Evolutionary conservation across 2,797 vertebrate species (phyloP).

Genomic region (Orientallactaga sibirica): DNA sequence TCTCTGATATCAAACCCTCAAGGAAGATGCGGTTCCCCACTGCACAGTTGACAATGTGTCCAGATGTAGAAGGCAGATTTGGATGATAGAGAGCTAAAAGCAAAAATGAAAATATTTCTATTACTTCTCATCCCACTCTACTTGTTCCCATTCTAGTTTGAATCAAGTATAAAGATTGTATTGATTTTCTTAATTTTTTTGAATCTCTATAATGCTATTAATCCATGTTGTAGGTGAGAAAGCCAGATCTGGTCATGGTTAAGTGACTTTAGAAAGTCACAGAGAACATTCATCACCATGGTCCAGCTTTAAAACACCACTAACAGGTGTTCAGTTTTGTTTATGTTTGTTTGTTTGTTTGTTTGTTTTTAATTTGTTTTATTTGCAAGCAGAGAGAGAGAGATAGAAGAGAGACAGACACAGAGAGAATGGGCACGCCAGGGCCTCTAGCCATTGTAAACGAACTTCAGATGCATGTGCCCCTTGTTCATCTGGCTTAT

Average conservation of each 20-base stretch:
- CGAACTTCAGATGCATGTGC: too few relatives aligned
- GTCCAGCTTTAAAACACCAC: conserved; percentile 27
- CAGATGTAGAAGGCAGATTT: background rate
- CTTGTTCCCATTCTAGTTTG: background rate
- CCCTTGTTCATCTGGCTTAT: too few relatives aligned
- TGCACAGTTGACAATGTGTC: background rate
- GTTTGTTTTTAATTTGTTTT: background rate
- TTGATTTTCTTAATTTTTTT: background rate
- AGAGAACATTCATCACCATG: background rate
- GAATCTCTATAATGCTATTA: background rate
- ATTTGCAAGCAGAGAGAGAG: too few relatives aligned
- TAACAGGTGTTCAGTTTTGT: background rate
- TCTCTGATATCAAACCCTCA: background rate
- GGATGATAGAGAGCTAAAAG: background rate
- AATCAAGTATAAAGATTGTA: background rate
- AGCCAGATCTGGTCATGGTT: background rate
- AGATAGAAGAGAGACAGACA: too few relatives aligned
- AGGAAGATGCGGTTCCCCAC: background rate
- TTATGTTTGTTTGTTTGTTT: background rate
- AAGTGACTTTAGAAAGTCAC: background rate
- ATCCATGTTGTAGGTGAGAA: conserved; percentile 43
- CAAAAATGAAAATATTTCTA: background rate
- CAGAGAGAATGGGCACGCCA: too few relatives aligned
- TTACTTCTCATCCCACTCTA: background rate
- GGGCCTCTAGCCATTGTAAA: too few relatives aligned